Conservation (phyloP, 1,140 invertebrate genomes). For the Formica exsecta region DNA sequence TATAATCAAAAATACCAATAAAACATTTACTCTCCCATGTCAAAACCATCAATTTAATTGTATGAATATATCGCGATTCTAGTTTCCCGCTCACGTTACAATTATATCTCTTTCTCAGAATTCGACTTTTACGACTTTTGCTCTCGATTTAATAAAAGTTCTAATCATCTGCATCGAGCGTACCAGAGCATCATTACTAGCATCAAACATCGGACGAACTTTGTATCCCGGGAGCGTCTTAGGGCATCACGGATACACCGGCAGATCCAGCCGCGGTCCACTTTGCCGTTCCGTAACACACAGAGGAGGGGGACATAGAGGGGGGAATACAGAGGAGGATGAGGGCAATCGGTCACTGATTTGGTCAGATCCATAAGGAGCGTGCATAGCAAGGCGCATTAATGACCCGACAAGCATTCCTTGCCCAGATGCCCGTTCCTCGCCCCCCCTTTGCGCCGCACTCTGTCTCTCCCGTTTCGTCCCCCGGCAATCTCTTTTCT, state of each 20-base stretch:
- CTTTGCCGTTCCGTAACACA: slow-evolving; percentile 50
- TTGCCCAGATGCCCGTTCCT: slow-evolving; percentile 77
- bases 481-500: slow-evolving; percentile 29
- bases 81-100: background rate
- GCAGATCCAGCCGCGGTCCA: slow-evolving; percentile 62
- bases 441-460: slow-evolving; percentile 53
- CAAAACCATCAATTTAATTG: background rate
- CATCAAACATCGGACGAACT: slow-evolving; percentile 44
- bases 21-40: background rate
- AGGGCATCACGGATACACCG: slow-evolving; percentile 59
- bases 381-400: slow-evolving; percentile 83
- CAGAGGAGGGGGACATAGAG: slow-evolving; percentile 26
- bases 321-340: slow-evolving; percentile 37
- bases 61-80: background rate
- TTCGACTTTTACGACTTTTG: background rate
- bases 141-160: slow-evolving; percentile 18
- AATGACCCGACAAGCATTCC: slow-evolving; percentile 85
- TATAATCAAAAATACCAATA: background rate
- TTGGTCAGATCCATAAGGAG: slow-evolving; percentile 84
- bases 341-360: slow-evolving; percentile 84
- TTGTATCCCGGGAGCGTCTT: slow-evolving; percentile 52
- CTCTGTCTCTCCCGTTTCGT: slow-evolving; percentile 52
- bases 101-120: slow-evolving; percentile 13
- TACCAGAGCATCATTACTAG: slow-evolving; percentile 21
- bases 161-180: background rate